Conservation (phyloP, 2,797 vertebrate genomes). For the Ctenopoma kingsleyae region DNA sequence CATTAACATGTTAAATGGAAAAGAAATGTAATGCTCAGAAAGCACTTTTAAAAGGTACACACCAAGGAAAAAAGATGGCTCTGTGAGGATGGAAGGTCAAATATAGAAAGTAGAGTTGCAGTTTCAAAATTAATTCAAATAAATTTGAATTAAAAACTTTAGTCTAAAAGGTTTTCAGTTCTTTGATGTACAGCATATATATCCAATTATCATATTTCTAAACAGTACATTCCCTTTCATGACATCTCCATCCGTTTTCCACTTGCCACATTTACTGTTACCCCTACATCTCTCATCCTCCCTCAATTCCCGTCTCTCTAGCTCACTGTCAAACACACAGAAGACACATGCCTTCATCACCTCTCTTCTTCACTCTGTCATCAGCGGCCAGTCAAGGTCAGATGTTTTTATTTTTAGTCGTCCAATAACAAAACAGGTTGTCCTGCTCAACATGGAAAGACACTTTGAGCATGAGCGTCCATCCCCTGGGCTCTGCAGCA, state of each 20-base stretch:
- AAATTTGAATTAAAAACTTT: neutral
- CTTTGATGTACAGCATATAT: slow-evolving; percentile 2
- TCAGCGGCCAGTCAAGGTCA: slow-evolving; percentile 67
- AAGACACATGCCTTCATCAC: slow-evolving; percentile 40
- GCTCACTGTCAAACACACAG: slow-evolving; percentile 21
- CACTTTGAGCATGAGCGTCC: slow-evolving; percentile 55
- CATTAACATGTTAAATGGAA: too few relatives aligned
- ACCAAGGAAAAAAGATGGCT: neutral
- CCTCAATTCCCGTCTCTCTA: slow-evolving; percentile 16
- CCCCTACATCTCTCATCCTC: slow-evolving; percentile 1
- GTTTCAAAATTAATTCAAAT: slow-evolving; percentile 3
- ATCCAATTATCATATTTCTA: neutral
- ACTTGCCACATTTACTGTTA: slow-evolving; percentile 7
- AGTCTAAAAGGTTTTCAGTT: neutral
- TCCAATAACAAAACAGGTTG: slow-evolving; percentile 65
- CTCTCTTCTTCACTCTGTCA: slow-evolving; percentile 50
- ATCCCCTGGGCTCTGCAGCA: slow-evolving; percentile 47
- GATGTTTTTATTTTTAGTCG: slow-evolving; percentile 72
- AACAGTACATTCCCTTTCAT: neutral
- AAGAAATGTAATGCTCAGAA: too few relatives aligned
- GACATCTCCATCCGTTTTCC: slow-evolving; percentile 21
- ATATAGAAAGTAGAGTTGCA: neutral
- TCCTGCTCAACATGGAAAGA: slow-evolving; percentile 62
- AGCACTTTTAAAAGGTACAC: neutral
- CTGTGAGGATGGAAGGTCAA: neutral